Percentiles rank a stretch among this genome's conserved stretches.
These are phyloP conservation scores for Cardiocondyla obscurior DNA, from an alignment of 1,140 invertebrate genomes.

Conservation along the genomic window DNA sequence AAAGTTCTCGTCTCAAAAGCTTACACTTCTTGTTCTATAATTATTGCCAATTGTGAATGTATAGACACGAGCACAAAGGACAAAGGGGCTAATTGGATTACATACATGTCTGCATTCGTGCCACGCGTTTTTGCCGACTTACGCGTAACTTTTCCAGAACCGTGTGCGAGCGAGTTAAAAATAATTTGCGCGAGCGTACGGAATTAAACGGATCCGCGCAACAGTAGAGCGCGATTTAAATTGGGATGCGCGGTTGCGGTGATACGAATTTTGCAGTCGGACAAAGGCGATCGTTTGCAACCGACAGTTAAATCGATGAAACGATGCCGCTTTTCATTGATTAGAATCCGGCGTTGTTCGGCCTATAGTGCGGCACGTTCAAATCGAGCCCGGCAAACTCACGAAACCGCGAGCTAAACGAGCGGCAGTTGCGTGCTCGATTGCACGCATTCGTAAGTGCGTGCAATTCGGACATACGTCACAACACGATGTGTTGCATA, in stretches of 20 bases:
- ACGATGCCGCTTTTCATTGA: slow-evolving; percentile 60
- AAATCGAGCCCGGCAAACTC: slow-evolving; percentile 54
- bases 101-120: not conserved
- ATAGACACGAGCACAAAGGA: not conserved
- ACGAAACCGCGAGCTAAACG: slow-evolving; percentile 57
- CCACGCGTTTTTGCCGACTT: not conserved
- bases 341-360: slow-evolving; percentile 21
- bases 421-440: not conserved
- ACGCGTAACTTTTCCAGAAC: not conserved
- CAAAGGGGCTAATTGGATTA: slow-evolving; percentile 6
- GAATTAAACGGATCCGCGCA: slow-evolving; percentile 26
- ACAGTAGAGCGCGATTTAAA: slow-evolving; percentile 26
- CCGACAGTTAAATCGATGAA: slow-evolving; percentile 48
- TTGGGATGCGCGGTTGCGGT: slow-evolving; percentile 11
- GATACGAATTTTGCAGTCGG: slow-evolving; percentile 13
- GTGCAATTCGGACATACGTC: not conserved
- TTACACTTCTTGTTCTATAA: not conserved
- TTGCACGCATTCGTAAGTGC: no score
- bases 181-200: not conserved
- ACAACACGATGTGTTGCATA: not conserved
- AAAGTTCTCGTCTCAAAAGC: not conserved
- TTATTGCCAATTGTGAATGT: not conserved
- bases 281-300: slow-evolving; percentile 43
- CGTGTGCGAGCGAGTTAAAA: not conserved
- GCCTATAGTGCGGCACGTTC: slow-evolving; percentile 40